These are phyloP conservation scores for Polydrusus pterygomalis DNA, from an alignment of 2,888 invertebrate species.

Conservation along the genomic window DNA sequence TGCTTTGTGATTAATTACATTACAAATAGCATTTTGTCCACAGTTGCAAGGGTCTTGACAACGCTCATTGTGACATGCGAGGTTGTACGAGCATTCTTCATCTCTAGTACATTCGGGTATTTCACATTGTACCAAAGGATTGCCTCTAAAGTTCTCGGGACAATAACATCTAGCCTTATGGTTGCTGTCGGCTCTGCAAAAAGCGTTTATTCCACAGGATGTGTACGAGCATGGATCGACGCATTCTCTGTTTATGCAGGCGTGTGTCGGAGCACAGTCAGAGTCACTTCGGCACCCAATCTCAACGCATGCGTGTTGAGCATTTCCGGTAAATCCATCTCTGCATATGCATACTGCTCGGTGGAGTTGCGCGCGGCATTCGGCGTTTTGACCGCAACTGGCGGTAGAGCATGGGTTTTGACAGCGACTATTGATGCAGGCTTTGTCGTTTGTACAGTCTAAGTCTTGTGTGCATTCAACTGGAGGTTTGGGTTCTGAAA, in stretches of 20 bases:
- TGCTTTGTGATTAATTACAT: constrained; percentile 84
- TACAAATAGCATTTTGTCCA: constrained; percentile 85
- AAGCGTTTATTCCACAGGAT: constrained; percentile 87
- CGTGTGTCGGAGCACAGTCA: constrained; percentile 87
- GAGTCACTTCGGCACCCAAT: constrained; percentile 90
- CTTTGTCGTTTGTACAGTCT: constrained; percentile 88
- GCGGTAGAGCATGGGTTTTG: constrained; percentile 83
- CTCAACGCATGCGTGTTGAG: constrained; percentile 84
- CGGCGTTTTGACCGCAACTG: constrained; percentile 84
- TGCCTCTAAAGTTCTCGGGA: constrained; percentile 85
- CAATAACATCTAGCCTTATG: constrained; percentile 91
- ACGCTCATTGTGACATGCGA: constrained; percentile 85
- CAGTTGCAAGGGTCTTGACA: constrained; percentile 92
- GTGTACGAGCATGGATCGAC: constrained; percentile 86
- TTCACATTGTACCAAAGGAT: constrained; percentile 86
- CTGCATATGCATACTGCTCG: constrained; percentile 88
- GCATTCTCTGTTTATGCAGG: constrained; percentile 88
- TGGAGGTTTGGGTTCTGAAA: constrained; percentile 72
- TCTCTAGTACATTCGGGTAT: constrained; percentile 86
- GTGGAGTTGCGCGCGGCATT: constrained; percentile 86
- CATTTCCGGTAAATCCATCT: constrained; percentile 89
- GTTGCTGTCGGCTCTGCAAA: constrained; percentile 83
- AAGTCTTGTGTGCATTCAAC: constrained; percentile 86
- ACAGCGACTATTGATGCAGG: constrained; percentile 86
- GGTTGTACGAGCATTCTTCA: constrained; percentile 84